phyloP scores from a whole-genome alignment of 2,888 invertebrate genomes.

The Lasioglossum zephyrum region DNA sequence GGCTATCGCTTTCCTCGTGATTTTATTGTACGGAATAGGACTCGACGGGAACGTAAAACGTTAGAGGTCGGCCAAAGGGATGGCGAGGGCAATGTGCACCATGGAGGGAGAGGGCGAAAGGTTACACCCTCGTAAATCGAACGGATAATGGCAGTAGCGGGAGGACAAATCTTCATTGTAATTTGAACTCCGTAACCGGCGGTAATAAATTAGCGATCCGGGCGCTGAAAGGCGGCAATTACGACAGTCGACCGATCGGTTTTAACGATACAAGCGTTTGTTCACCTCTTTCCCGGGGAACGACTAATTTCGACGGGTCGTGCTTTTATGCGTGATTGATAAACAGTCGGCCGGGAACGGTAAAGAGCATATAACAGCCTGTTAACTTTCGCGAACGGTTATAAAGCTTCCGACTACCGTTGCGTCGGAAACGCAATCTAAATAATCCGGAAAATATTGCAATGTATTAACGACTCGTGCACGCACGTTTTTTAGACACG shows the following conservation, averaged over 20 bases:
- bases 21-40: slow-evolving; percentile 1
- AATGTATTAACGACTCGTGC: not conserved
- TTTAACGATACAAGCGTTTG: not conserved
- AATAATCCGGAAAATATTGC: not conserved
- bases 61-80: not conserved
- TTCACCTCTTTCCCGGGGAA: not conserved
- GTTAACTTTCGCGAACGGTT: not conserved
- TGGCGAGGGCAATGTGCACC: not conserved
- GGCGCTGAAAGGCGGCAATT: slow-evolving; percentile 15
- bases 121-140: slow-evolving; percentile 28
- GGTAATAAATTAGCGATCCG: slow-evolving; percentile 13
- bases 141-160: slow-evolving; percentile 20
- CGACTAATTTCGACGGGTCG: not conserved
- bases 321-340: not conserved
- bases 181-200: slow-evolving; percentile 21
- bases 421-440: not conserved
- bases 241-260: slow-evolving; percentile 3
- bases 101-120: not conserved
- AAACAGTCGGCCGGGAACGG: not conserved
- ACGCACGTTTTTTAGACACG: not conserved
- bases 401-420: not conserved
- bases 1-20: not conserved
- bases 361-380: not conserved
- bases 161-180: slow-evolving; percentile 27
- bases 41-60: slow-evolving; percentile 15